Base-by-base conservation (phyloP, 2,113 vertebrate genomes). In the Crotalus tigris region DNA sequence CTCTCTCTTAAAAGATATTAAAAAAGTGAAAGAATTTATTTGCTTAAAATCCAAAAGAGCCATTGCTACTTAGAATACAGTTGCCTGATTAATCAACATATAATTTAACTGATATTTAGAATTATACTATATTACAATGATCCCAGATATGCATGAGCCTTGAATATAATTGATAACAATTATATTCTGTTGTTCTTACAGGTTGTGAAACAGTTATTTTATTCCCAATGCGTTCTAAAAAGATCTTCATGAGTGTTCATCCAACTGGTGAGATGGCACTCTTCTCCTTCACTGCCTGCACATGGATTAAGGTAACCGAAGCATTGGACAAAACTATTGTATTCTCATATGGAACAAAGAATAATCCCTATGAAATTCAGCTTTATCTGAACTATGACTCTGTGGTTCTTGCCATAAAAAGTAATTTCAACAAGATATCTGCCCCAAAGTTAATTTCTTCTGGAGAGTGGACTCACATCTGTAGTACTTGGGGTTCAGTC, bases 141-240 rank as follows among this genome's bases (percentile, higher is more conserved):
- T 11, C 55, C 49, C 55, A 91, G 53, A 33, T 61, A 7, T 46
- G 51, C 44, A 87, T 92, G 11, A 26, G 23, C 23, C 15, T 87
- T 87, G n/a, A 44, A n/a, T 7, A 0, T 2, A 29, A 10, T 92
- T 51, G 92, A 87, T 92, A 59, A 94, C 19, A 0, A 2, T 1
- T 55, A 13, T 57, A 10, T 86, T 92, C 53, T 95, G 21, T 94
- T 86, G 29, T 75, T 59, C 88, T 93, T 94, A 5, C 92, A 99
- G 99, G 98, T 58, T 99, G 98, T 93, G 99, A 99, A 94, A 98
- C 97, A 23, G 98, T 98, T 0, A 96, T 99, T 57, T 97, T 99
- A 92, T 99, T 99, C 96, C 99, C 99, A 21, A 99, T 99, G 99
- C 98, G 99, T 39, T 99, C 99, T 0, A 97, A 97, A 86, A 98